phyloP scores from a whole-genome alignment of 1,140 invertebrate species.

The honey bee (Apis mellifera) region Amel_HAv3.1 CM009933.2:12733501-12734000 shows the following conservation, averaged over 20 bases:
- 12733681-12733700: too few relatives aligned
- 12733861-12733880: conserved; percentile 1
- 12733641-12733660: background rate
- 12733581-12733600: conserved; percentile 85
- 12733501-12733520: conserved; percentile 85
- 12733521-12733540: conserved; percentile 87
- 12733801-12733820: too few relatives aligned
- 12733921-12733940: background rate
- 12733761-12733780: too few relatives aligned
- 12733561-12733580: conserved; percentile 85
- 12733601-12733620: conserved; percentile 89
- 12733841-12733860: too few relatives aligned
- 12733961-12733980: background rate
- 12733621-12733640: conserved; percentile 77
- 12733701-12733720: too few relatives aligned
- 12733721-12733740: too few relatives aligned
- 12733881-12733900: background rate
- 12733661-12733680: too few relatives aligned
- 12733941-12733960: background rate
- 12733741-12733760: too few relatives aligned
- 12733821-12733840: background rate
- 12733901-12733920: too few relatives aligned
- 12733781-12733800: too few relatives aligned
- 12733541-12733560: conserved; percentile 88
- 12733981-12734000: background rate